Conservation (phyloP, 1,140 invertebrate genomes). For the Helicoverpa zea region DNA sequence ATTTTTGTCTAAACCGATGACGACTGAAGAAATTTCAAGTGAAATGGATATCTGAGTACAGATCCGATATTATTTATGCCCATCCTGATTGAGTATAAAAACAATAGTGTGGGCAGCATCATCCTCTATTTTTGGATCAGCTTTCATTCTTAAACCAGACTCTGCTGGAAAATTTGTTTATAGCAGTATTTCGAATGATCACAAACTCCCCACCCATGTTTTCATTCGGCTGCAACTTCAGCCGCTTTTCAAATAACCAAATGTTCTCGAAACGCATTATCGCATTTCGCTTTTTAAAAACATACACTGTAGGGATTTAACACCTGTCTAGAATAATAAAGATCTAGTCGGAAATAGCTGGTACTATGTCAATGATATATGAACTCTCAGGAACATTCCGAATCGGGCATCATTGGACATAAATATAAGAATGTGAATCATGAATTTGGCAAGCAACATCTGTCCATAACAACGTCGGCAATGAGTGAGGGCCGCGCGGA, state of each 20-base stretch:
- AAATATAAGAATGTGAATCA: slow-evolving; percentile 77
- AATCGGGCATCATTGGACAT: slow-evolving; percentile 59
- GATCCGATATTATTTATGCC: not conserved
- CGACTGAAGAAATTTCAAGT: too few species aligned
- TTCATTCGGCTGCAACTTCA: too few species aligned
- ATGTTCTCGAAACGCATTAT: too few species aligned
- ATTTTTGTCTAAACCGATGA: too few species aligned
- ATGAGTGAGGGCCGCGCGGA: slow-evolving; percentile 63
- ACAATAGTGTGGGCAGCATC: slow-evolving; percentile 4
- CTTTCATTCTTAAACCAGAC: not conserved
- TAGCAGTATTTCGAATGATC: not conserved
- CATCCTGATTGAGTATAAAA: not conserved
- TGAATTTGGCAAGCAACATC: slow-evolving; percentile 73
- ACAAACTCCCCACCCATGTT: too few species aligned
- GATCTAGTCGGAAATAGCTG: slow-evolving; percentile 21
- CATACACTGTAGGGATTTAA: not conserved
- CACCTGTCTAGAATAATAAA: slow-evolving; percentile 12
- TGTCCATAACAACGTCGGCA: slow-evolving; percentile 63
- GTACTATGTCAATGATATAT: slow-evolving; percentile 38
- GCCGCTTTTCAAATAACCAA: too few species aligned
- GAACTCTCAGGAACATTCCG: slow-evolving; percentile 55
- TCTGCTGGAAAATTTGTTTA: not conserved
- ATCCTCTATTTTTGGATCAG: slow-evolving; percentile 9
- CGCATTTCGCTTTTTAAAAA: not conserved
- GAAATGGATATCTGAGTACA: not conserved